These are phyloP conservation scores for Lymantria dispar DNA, from an alignment of 2,888 invertebrate species.

Conservation along the genomic window DNA sequence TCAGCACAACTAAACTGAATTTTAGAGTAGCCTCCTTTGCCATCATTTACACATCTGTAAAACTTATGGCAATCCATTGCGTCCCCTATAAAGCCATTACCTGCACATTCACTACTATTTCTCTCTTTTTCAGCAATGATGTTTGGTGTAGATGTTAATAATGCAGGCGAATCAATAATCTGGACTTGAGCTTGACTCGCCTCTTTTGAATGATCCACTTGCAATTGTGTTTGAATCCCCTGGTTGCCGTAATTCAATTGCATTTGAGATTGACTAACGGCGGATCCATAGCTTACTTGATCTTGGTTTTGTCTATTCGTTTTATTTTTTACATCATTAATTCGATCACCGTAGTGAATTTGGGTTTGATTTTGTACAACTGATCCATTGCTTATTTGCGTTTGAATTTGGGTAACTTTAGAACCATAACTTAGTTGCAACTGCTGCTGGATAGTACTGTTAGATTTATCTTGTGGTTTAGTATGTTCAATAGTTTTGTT, in stretches of 20 bases:
- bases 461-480: background rate
- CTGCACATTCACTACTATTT: slow-evolving; percentile 12
- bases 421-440: slow-evolving; percentile 47
- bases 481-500: slow-evolving; percentile 2
- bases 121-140: background rate
- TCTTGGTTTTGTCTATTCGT: slow-evolving; percentile 47
- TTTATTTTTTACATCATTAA: slow-evolving; percentile 20
- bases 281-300: slow-evolving; percentile 45
- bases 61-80: slow-evolving; percentile 84
- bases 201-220: slow-evolving; percentile 51
- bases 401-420: slow-evolving; percentile 48
- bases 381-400: slow-evolving; percentile 45
- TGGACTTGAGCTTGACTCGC: slow-evolving; percentile 52
- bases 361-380: slow-evolving; percentile 54
- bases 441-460: slow-evolving; percentile 38
- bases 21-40: slow-evolving; percentile 67
- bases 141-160: slow-evolving; percentile 14
- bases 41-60: slow-evolving; percentile 84
- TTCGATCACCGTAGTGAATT: slow-evolving; percentile 42
- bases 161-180: slow-evolving; percentile 34
- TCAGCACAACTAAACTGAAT: slow-evolving; percentile 82
- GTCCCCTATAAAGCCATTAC: slow-evolving; percentile 84
- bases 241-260: slow-evolving; percentile 49
- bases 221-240: slow-evolving; percentile 52
- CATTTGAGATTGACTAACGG: slow-evolving; percentile 50